Base-by-base conservation (phyloP, 2,113 vertebrate genomes). In the Leptosomus discolor region DNA sequence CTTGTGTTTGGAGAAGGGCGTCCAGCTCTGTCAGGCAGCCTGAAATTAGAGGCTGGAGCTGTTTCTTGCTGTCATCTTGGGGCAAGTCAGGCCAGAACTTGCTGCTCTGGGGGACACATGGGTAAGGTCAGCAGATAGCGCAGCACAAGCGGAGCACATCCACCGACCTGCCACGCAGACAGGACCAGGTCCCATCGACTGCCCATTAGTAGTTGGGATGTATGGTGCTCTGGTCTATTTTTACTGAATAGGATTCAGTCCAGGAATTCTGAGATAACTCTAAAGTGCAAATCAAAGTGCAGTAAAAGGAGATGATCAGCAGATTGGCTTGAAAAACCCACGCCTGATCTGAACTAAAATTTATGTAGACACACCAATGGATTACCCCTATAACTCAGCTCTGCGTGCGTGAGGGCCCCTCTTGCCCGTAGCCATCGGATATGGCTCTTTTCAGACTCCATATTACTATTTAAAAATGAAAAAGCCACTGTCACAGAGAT, bases 121-220 rank as follows among this genome's bases (percentile, higher is more conserved):
- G 48, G 36, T 60, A 30, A 39, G 10, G 6, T n/a, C 24, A 91
- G 76, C n/a, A 85, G 45, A 26, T 1, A 51, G 39, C 3, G 6
- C 27, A 82, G 64, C 37, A 39, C n/a, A 57, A 50, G 23, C 8
- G 19, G 51, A 65, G 60, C 7, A 53, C 16, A 30, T 7, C 24
- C 39, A 70, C 24, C 0, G 0, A 15, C 21, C 45, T 61, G 24
- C 24, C 14, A 45, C 48, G 36, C 63, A 43, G 22, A 37, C 30
- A 10, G 16, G 48, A 29, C 13, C 21, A 6, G 4, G 5, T 48
- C 8, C 41, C 46, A 26, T 9, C 0, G 0, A 6, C 54, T 53
- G 36, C 45, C 48, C 2, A 0, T 16, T 24, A n/a, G 8, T 6
- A 81, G 21, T n/a, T 57, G 57, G 30, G 39, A 60, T 17, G 5